Evolutionary conservation across 2,113 vertebrate species (phyloP).

Genomic region (Perca flavescens): DNA sequence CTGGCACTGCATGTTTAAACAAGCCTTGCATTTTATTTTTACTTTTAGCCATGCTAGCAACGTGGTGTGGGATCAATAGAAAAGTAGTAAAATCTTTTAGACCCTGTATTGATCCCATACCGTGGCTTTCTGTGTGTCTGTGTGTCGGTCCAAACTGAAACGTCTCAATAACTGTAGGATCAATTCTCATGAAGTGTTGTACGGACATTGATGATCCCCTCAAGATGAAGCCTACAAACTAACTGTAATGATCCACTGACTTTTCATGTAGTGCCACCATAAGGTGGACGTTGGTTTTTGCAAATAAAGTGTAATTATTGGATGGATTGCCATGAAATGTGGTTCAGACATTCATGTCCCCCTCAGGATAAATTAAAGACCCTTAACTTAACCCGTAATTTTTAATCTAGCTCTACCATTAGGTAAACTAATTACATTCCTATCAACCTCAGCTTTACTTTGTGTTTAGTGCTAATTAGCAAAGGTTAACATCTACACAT

Average conservation of each 20-base stretch:
- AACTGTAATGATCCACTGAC: neutral
- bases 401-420: neutral
- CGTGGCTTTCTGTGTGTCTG: neutral
- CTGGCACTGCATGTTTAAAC: slow-evolving; percentile 40
- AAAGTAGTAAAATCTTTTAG: neutral
- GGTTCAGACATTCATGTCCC: neutral
- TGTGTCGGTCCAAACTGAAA: slow-evolving; percentile 22
- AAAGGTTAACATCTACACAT: no score
- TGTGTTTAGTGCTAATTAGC: no score
- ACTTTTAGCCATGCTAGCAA: neutral
- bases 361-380: no score
- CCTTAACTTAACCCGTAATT: neutral
- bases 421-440: no score
- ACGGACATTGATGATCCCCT: neutral
- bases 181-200: neutral
- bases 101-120: neutral
- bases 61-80: neutral
- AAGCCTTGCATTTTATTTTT: slow-evolving; percentile 25
- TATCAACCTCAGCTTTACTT: no score
- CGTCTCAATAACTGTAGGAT: neutral
- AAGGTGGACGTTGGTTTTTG: neutral
- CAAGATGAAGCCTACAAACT: neutral
- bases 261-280: neutral
- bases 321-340: neutral
- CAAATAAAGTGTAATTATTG: neutral